Conservation (phyloP, 2,113 vertebrate species). For the Passer domesticus region DNA sequence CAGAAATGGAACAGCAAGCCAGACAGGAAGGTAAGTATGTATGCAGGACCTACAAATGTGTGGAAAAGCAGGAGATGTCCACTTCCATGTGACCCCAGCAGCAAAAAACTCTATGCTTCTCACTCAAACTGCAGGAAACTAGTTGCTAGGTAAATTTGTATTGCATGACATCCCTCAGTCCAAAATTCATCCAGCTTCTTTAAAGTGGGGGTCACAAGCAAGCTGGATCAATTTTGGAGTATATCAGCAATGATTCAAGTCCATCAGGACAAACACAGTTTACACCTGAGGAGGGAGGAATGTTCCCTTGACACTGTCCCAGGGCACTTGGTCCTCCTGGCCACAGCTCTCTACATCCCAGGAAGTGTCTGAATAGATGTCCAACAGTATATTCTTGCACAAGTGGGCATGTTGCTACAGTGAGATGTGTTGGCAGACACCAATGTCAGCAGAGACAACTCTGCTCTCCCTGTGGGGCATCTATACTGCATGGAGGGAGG, state of each 20-base stretch:
- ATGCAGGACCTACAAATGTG: background rate
- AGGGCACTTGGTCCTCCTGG: background rate
- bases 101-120: background rate
- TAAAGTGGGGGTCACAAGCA: background rate
- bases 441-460: background rate
- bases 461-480: background rate
- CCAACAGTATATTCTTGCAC: rapidly evolving
- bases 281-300: rapidly evolving
- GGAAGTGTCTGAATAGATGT: too few relatives aligned
- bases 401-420: rapidly evolving
- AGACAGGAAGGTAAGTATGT: background rate
- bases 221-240: background rate
- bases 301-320: background rate
- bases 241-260: rapidly evolving
- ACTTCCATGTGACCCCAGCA: background rate
- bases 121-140: background rate
- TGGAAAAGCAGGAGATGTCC: background rate
- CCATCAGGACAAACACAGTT: background rate
- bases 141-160: background rate
- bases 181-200: background rate
- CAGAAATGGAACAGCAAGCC: background rate
- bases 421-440: rapidly evolving
- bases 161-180: background rate
- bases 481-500: background rate
- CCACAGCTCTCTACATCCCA: rapidly evolving